Evolutionary conservation across 2,797 vertebrate genomes (phyloP).

Genomic region (Melanotaenia pygmaea): DNA sequence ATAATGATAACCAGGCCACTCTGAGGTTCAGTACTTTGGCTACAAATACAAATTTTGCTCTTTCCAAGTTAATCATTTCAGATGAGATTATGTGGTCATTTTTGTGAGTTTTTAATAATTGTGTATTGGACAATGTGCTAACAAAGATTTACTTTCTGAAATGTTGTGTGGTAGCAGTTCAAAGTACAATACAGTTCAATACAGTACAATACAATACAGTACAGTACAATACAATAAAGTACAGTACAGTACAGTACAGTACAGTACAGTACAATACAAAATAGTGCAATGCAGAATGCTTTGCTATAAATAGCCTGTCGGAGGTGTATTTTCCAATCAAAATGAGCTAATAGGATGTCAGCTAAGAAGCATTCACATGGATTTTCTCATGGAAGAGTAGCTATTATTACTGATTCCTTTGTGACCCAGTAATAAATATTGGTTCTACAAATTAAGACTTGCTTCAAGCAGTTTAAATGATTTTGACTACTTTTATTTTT

Average conservation of each 20-base stretch:
- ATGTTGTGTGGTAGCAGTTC: background rate
- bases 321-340: background rate
- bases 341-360: background rate
- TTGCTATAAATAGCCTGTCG: background rate
- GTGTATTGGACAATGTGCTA: background rate
- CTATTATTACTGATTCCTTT: background rate
- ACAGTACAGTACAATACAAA: too few species aligned
- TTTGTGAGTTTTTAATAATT: background rate
- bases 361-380: background rate
- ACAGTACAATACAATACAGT: too few species aligned
- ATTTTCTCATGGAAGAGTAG: background rate
- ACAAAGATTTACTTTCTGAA: background rate
- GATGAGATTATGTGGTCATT: background rate
- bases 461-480: background rate
- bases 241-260: too few species aligned
- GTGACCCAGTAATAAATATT: background rate
- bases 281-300: background rate
- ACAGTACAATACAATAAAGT: too few species aligned
- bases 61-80: too few species aligned
- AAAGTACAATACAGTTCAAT: background rate
- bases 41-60: too few species aligned
- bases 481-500: background rate
- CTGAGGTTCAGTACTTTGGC: too few species aligned
- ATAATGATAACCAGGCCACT: too few species aligned
- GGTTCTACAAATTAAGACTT: background rate